A percentile compares a stretch with the other conserved stretches of the same genome.
Conservation (phyloP, 2,888 invertebrate genomes). For the Augiades crinisus region DNA sequence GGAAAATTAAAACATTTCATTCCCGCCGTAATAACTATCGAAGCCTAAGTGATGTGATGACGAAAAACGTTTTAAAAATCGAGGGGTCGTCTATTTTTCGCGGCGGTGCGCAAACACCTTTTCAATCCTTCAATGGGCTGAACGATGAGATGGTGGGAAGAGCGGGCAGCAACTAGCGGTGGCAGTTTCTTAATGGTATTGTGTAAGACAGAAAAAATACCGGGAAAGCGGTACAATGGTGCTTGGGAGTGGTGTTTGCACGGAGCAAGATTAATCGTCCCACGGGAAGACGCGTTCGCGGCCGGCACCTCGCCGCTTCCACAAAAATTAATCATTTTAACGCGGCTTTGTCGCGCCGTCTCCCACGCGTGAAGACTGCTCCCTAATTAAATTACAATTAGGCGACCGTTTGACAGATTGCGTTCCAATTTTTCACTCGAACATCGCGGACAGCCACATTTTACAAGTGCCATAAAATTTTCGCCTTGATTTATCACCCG, state of each 20-base stretch:
- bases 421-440: slow-evolving; percentile 60
- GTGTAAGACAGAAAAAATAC: slow-evolving; percentile 76
- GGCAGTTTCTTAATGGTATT: slow-evolving; percentile 79
- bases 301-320: slow-evolving; percentile 54
- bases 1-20: slow-evolving; percentile 78
- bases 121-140: slow-evolving; percentile 76
- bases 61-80: slow-evolving; percentile 63
- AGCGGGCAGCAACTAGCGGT: slow-evolving; percentile 73
- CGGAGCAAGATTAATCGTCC: slow-evolving; percentile 77
- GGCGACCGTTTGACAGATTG: slow-evolving; percentile 71
- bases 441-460: slow-evolving; percentile 47
- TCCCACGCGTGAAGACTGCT: slow-evolving; percentile 68
- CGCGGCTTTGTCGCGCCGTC: slow-evolving; percentile 72
- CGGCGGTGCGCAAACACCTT: slow-evolving; percentile 78
- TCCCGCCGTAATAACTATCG: slow-evolving; percentile 74
- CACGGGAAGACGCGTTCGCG: slow-evolving; percentile 57
- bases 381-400: slow-evolving; percentile 79
- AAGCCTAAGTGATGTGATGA: slow-evolving; percentile 79
- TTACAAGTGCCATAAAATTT: slow-evolving; percentile 61
- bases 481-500: slow-evolving; percentile 61
- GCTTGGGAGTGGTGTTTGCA: slow-evolving; percentile 53
- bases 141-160: slow-evolving; percentile 61
- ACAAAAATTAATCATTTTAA: slow-evolving; percentile 79
- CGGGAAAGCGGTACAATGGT: slow-evolving; percentile 70
- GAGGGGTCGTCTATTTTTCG: slow-evolving; percentile 77